phyloP scores from a whole-genome alignment of 1,140 invertebrate genomes.

The Manduca sexta region DNA sequence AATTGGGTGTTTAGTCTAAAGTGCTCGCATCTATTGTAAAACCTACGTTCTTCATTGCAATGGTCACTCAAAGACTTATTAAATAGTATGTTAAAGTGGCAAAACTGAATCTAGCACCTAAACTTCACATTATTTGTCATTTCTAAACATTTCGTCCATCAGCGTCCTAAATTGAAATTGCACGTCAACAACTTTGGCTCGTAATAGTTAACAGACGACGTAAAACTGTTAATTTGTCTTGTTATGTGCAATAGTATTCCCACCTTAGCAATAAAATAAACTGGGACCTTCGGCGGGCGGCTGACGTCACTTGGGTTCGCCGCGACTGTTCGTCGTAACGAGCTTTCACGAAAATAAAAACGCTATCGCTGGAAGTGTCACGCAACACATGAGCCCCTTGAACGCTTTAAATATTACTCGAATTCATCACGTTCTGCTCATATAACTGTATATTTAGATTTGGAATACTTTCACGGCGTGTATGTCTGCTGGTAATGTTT shows the following conservation, averaged over 20 bases:
- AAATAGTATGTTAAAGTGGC: too few relatives aligned
- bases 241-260: constrained; percentile 15
- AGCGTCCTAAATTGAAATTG: not conserved
- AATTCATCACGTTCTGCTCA: not conserved
- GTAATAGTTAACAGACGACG: constrained; percentile 7
- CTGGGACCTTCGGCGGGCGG: constrained; percentile 14
- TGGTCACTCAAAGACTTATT: too few relatives aligned
- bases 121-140: too few relatives aligned
- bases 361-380: not conserved
- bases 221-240: constrained; percentile 12
- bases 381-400: not conserved
- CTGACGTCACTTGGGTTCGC: constrained; percentile 26
- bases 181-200: constrained; percentile 5
- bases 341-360: constrained; percentile 3
- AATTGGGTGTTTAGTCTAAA: too few relatives aligned
- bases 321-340: constrained; percentile 14
- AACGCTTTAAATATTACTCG: not conserved
- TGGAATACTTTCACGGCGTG: too few relatives aligned
- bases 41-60: too few relatives aligned
- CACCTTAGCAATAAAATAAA: constrained; percentile 32
- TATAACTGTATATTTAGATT: not conserved
- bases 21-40: too few relatives aligned
- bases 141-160: too few relatives aligned
- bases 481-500: too few relatives aligned
- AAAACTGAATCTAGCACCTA: too few relatives aligned